Evolutionary conservation across 2,888 invertebrate species (phyloP).

Genomic region (Sarcophaga carnaria): DNA sequence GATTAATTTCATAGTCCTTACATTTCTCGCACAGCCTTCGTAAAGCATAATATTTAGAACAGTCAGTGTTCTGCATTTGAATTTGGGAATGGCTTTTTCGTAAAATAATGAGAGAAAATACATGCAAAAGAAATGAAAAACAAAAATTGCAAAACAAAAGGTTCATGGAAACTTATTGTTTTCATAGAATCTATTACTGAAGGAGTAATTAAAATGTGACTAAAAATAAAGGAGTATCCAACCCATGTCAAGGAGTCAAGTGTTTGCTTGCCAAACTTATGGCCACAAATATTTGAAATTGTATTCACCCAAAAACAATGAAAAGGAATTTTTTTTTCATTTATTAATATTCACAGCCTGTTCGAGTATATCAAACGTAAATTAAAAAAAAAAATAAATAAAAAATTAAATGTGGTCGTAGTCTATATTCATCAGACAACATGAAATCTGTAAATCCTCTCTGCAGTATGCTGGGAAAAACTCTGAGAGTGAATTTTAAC

Average conservation of each 20-base stretch:
- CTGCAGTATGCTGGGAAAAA: no score
- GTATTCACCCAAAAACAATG: no score
- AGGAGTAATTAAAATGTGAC: conserved; percentile 9
- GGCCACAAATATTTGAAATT: conserved; percentile 7
- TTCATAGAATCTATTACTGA: background rate
- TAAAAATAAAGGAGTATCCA: background rate
- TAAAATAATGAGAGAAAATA: conserved; percentile 10
- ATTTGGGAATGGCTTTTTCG: background rate
- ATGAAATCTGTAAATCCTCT: no score
- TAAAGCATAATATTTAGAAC: background rate
- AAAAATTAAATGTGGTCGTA: background rate
- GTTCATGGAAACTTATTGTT: conserved; percentile 6
- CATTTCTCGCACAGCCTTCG: background rate
- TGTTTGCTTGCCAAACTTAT: conserved; percentile 20
- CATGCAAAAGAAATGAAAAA: conserved; percentile 14
- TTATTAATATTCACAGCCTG: no score
- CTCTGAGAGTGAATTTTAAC: no score
- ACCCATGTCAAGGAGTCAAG: conserved; percentile 9
- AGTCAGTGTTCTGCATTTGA: conserved; percentile 8
- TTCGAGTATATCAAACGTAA: no score
- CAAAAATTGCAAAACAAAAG: background rate
- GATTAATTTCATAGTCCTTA: background rate
- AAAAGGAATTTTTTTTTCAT: no score
- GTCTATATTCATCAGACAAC: no score
- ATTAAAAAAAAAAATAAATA: background rate